Conservation (phyloP, 2,113 vertebrate genomes). For the Salvator merianae region DNA sequence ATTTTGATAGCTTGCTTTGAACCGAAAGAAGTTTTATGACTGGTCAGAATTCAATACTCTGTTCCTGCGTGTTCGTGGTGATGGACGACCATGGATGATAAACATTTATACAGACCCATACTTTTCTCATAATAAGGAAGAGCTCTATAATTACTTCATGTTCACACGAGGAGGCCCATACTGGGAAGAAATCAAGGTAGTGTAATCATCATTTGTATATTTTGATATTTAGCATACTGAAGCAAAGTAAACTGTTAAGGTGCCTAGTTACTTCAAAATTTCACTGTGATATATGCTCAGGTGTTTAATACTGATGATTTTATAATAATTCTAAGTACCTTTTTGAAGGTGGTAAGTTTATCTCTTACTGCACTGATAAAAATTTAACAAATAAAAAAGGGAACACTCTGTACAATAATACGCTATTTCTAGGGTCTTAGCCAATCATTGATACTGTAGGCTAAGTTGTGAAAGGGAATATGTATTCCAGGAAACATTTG, state of each 20-base stretch:
- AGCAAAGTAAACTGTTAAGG: too few relatives aligned
- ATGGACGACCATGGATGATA: constrained; percentile 97
- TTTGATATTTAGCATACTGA: too few relatives aligned
- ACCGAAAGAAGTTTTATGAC: constrained; percentile 81
- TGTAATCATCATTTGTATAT: not conserved
- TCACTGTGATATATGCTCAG: too few relatives aligned
- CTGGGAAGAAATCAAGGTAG: constrained; percentile 96
- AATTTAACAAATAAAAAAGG: too few relatives aligned
- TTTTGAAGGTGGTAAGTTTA: too few relatives aligned
- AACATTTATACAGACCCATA: constrained; percentile 81
- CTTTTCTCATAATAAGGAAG: constrained; percentile 83
- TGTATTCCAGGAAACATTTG: not conserved
- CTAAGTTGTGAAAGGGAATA: not conserved
- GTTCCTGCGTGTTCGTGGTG: constrained; percentile 88
- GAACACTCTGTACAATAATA: too few relatives aligned
- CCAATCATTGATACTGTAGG: not conserved
- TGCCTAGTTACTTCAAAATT: too few relatives aligned
- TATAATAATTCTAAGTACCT: too few relatives aligned
- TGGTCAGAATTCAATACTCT: constrained; percentile 91
- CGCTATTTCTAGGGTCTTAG: not conserved
- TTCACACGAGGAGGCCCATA: constrained; percentile 94
- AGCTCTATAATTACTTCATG: constrained; percentile 92
- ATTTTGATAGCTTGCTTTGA: constrained; percentile 80
- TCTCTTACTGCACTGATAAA: too few relatives aligned
- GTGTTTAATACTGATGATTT: too few relatives aligned